Conservation (phyloP, 1,140 invertebrate genomes). For the Antheraea pernyi region DNA sequence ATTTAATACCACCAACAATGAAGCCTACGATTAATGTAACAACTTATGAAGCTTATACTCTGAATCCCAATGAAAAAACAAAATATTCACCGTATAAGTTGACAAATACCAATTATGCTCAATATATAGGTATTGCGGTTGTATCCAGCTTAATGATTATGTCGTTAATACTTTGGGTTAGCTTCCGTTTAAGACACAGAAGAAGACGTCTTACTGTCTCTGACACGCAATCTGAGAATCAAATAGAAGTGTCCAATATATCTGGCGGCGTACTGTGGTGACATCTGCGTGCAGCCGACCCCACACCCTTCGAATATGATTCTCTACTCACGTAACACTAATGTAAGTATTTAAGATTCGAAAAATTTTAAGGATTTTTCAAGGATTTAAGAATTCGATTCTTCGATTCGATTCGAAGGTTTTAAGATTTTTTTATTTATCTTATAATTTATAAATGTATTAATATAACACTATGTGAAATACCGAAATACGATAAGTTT, state of each 20-base stretch:
- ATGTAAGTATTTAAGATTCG: slow-evolving; percentile 53
- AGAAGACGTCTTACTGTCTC: slow-evolving; percentile 58
- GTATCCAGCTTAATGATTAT: slow-evolving; percentile 51
- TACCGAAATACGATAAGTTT: too few species aligned
- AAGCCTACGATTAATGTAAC: slow-evolving; percentile 26
- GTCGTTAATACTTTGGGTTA: slow-evolving; percentile 73
- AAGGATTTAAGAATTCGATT: too few species aligned
- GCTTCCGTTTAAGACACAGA: slow-evolving; percentile 64
- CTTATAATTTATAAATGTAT: too few species aligned
- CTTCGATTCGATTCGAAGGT: too few species aligned
- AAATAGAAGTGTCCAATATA: slow-evolving; percentile 85
- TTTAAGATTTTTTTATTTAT: too few species aligned
- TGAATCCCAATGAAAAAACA: slow-evolving; percentile 49
- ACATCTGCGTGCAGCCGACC: slow-evolving; percentile 80
- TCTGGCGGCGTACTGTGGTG: slow-evolving; percentile 85
- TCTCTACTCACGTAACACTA: slow-evolving; percentile 78
- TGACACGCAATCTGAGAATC: slow-evolving; percentile 76
- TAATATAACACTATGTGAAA: too few species aligned
- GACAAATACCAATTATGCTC: slow-evolving; percentile 47
- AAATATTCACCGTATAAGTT: slow-evolving; percentile 65
- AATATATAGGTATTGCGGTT: slow-evolving; percentile 58
- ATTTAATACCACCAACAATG: slow-evolving; percentile 29
- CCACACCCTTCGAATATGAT: slow-evolving; percentile 80
- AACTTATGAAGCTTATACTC: slow-evolving; percentile 34
- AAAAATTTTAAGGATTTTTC: too few species aligned